Base-by-base conservation (phyloP, 1,140 invertebrate genomes). In the Eupeodes corollae region DNA sequence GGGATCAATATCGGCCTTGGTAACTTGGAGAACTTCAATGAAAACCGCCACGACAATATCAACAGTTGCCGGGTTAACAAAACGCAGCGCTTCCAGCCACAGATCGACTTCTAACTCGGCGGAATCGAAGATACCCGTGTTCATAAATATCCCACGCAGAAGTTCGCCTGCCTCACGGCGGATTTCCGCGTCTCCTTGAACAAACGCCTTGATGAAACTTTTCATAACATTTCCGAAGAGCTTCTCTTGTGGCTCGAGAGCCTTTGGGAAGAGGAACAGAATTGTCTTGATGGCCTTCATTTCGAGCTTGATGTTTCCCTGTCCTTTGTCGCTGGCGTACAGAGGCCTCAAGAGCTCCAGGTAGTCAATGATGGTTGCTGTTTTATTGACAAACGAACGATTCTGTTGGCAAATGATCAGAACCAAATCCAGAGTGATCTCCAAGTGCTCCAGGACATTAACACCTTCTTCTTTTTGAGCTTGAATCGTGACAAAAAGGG, bases 261-360 rank as follows among this genome's bases (percentile, higher is more conserved):
- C 66, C 9, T 70, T 69, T n/a, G 70, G 70, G 54, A 82, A 75
- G 9, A 79, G 52, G 38, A 67, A 60, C 5, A 83, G 52, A 55
- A 83, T 75, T 31, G 83, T 73, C 40, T 76, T 76, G 12, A 83
- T 74, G 2, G 77, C 70, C 67, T 83, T 83, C 2, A 83, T 68
- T 66, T 82, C 79, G 46, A 84, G 67, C 44, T 71, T 52, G 33
- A 70, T 69, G 32, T 69, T 59, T 40, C 67, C 26, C 33, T 3
- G 2, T 43, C 69, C 63, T 38, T 66, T 46, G 0, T 31, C 37
- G 14, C 58, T 47, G 0, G 59, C 52, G 37, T 67, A 56, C 2
- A 68, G 16, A 0, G 66, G 63, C 15, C 61, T 52, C 47, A 69
- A 43, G 1, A 66, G 50, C 11, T 67, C 54, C 43, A 69, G 44